These are phyloP conservation scores for Rhagologus leucostigma DNA, from an alignment of 2,113 vertebrate species.

Conservation along the genomic window DNA sequence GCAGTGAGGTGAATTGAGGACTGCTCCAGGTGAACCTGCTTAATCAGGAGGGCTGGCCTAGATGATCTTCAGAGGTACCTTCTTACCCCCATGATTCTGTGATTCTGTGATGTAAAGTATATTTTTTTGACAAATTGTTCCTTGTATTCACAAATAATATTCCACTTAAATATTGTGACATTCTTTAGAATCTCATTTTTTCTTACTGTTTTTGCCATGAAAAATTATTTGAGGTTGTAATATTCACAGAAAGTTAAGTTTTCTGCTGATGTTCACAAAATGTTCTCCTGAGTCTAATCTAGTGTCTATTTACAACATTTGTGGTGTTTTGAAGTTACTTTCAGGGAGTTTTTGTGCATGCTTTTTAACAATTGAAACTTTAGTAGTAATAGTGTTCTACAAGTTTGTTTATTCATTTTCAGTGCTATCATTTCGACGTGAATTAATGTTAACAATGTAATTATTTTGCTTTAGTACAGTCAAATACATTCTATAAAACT, in stretches of 20 bases:
- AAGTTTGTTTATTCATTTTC: background rate
- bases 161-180: background rate
- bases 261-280: background rate
- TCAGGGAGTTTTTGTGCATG: background rate
- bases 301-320: background rate
- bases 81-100: rapidly evolving
- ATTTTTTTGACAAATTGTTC: background rate
- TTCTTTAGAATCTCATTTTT: background rate
- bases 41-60: background rate
- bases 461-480: background rate
- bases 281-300: background rate
- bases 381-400: background rate
- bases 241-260: background rate
- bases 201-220: background rate
- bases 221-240: background rate
- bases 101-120: background rate
- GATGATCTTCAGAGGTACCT: background rate
- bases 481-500: background rate
- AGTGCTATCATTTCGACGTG: background rate
- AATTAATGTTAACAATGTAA: background rate
- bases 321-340: background rate
- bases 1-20: background rate
- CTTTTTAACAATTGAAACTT: background rate
- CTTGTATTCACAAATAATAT: background rate
- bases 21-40: background rate